phyloP scores from a whole-genome alignment of 2,888 invertebrate genomes.

The Lutraria lutraria region DNA sequence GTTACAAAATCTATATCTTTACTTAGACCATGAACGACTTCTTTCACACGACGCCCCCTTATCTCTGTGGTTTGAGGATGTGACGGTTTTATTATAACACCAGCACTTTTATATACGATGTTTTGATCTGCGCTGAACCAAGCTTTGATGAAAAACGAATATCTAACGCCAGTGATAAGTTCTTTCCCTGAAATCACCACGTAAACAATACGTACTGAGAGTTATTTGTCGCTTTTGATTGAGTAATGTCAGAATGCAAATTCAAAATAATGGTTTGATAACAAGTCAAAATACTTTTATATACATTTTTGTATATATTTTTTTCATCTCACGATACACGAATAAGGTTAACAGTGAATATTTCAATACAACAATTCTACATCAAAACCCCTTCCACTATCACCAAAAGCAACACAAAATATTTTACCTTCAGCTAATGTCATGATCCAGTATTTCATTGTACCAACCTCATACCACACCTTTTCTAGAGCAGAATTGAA shows the following conservation, averaged over 20 bases:
- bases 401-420: too few species aligned
- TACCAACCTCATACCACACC: conserved; percentile 70
- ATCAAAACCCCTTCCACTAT: too few species aligned
- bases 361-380: too few species aligned
- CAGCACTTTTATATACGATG: conserved; percentile 68
- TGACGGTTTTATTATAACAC: conserved; percentile 60
- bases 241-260: too few species aligned
- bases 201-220: too few species aligned
- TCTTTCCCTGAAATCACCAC: conserved; percentile 38
- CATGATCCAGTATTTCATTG: conserved; percentile 38
- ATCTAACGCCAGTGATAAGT: conserved; percentile 40
- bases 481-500: conserved; percentile 59
- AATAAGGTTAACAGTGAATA: too few species aligned
- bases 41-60: conserved; percentile 55
- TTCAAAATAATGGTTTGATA: too few species aligned
- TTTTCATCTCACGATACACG: too few species aligned
- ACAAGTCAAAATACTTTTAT: too few species aligned
- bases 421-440: conserved; percentile 49
- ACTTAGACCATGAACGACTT: conserved; percentile 21
- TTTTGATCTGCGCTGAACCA: conserved; percentile 67
- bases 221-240: too few species aligned
- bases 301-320: too few species aligned
- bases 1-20: conserved; percentile 53
- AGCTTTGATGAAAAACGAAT: conserved; percentile 67
- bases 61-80: conserved; percentile 61